Base-by-base conservation (phyloP, 2,888 invertebrate species). In the Dolomedes plantarius region DNA sequence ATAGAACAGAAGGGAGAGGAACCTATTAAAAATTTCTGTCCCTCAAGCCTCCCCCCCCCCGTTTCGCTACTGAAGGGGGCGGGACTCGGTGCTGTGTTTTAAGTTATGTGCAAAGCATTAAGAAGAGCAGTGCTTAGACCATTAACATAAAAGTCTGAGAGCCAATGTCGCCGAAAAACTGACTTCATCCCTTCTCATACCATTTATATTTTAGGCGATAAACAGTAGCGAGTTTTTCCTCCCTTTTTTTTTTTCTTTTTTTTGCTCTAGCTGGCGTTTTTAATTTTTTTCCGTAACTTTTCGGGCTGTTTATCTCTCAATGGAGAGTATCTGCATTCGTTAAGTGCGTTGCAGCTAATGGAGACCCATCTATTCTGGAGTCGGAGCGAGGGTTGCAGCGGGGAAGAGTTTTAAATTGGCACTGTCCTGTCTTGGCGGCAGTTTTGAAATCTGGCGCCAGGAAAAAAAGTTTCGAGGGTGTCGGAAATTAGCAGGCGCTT, bases 181-280 rank as follows among this genome's bases (percentile, higher is more conserved):
- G 75, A 83, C 82, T 83, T 83, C 82, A 83, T 76, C 76, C 75
- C 50, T 76, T 76, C 32, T 82, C 82, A 83, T 83, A 71, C 82
- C 82, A 83, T 83, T 83, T 83, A 83, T 83, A 83, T 76, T 83
- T 83, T 72, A 76, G 82, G 82, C 82, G 82, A 83, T 83, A 83
- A 83, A 83, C 82, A 83, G 76, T 83, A 68, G 76, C 76, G 68
- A 28, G 31, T 78, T 73, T 68, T 31, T n/a, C n/a, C n/a, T n/a
- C n/a, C n/a, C n/a, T n/a, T n/a, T n/a, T n/a, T n/a, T n/a, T n/a
- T n/a, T n/a, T n/a, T n/a, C n/a, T n/a, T n/a, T n/a, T n/a, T n/a
- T n/a, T n/a, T n/a, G n/a, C n/a, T n/a, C n/a, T n/a, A n/a, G n/a
- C 41, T 75, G 32, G 3, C 39, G 31, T 76, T 56, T 67, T 67